phyloP scores from a whole-genome alignment of 2,113 vertebrate species.

The Plectropomus leopardus region DNA sequence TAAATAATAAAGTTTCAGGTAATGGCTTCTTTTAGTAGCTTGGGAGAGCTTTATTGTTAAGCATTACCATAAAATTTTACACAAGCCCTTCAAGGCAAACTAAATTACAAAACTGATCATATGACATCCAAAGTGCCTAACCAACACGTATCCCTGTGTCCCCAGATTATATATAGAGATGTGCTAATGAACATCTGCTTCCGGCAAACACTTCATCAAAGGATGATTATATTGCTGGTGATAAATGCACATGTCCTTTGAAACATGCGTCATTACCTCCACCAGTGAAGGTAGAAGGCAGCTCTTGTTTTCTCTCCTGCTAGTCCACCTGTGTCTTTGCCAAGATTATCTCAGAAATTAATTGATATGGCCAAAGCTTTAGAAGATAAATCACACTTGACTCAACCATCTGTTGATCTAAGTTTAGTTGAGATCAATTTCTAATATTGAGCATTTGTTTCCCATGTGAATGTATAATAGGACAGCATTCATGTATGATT shows the following conservation, averaged over 20 bases:
- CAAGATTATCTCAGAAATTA: not conserved
- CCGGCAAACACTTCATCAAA: conserved; percentile 15
- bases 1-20: not conserved
- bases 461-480: too few species aligned
- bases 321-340: not conserved
- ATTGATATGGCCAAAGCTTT: not conserved
- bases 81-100: not conserved
- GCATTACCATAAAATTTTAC: not conserved
- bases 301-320: not conserved
- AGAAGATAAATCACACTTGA: not conserved
- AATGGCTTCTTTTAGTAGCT: not conserved
- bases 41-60: not conserved
- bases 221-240: not conserved
- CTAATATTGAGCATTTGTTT: not conserved
- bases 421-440: not conserved
- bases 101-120: conserved; percentile 8
- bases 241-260: conserved; percentile 13
- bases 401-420: not conserved
- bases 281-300: not conserved
- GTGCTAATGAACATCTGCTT: conserved; percentile 4
- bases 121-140: not conserved
- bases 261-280: not conserved
- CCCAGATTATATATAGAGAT: not conserved
- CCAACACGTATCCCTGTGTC: not conserved
- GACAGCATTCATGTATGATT: not conserved